A percentile compares a stretch with the other conserved stretches of the same genome.
Evolutionary conservation across 1,140 invertebrate species (phyloP).

Genomic region (Drosophila subobscura): DNA sequence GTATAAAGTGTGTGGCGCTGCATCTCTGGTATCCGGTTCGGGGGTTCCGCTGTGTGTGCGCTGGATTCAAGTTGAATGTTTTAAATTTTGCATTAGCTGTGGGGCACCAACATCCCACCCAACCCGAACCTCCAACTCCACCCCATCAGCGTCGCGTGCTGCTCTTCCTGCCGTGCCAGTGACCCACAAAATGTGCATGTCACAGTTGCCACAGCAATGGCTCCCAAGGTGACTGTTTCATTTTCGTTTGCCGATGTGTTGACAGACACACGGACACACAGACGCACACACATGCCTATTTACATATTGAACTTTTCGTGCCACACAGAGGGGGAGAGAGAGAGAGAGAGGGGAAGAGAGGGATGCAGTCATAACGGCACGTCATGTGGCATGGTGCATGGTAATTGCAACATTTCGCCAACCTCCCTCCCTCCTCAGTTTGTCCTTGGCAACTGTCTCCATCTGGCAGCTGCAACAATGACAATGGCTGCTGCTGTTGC

Average conservation of each 20-base stretch:
- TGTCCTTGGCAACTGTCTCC: constrained; percentile 56
- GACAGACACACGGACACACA: constrained; percentile 55
- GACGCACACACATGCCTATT: constrained; percentile 29
- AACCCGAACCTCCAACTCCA: neutral
- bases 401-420: constrained; percentile 75
- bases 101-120: constrained; percentile 18
- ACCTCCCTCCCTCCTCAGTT: constrained; percentile 1
- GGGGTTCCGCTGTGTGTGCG: too few relatives aligned
- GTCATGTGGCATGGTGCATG: constrained; percentile 62
- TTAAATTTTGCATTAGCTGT: constrained; percentile 51
- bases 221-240: constrained; percentile 78
- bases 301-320: constrained; percentile 49
- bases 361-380: constrained; percentile 22
- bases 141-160: neutral
- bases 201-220: constrained; percentile 71
- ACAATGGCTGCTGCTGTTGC: constrained; percentile 15
- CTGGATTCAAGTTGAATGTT: constrained; percentile 36
- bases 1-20: constrained; percentile 1
- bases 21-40: too few relatives aligned
- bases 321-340: constrained; percentile 16
- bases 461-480: constrained; percentile 55
- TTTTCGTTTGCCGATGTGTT: constrained; percentile 75
- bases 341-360: constrained; percentile 24
- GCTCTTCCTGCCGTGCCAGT: constrained; percentile 29
- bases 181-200: constrained; percentile 72